These are phyloP conservation scores for Bungarus multicinctus DNA, from an alignment of 2,113 vertebrate genomes.

Conservation along the genomic window DNA sequence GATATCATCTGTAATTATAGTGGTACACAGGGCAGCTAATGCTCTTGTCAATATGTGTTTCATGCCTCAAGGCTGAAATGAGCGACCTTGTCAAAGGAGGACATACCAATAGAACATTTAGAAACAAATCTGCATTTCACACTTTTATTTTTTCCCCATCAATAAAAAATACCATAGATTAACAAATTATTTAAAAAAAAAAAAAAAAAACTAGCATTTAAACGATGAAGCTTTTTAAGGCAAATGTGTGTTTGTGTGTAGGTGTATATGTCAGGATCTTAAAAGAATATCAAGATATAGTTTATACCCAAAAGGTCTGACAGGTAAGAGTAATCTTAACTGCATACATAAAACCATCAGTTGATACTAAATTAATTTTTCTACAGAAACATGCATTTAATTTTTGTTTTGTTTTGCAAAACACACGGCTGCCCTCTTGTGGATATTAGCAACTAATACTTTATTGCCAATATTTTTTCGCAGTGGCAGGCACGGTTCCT, in stretches of 20 bases:
- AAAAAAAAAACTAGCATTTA: background rate
- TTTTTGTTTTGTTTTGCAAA: background rate
- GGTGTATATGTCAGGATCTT: background rate
- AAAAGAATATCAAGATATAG: background rate
- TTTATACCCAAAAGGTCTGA: background rate
- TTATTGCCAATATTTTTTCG: background rate
- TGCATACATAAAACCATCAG: background rate
- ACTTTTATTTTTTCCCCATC: background rate
- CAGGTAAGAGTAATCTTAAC: background rate
- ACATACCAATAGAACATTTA: background rate
- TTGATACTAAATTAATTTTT: background rate
- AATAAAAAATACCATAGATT: background rate
- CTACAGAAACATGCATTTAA: background rate
- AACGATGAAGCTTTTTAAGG: background rate
- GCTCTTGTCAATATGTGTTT: background rate
- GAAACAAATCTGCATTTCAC: background rate
- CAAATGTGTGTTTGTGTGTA: background rate
- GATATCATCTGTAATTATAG: background rate
- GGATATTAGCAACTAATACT: background rate
- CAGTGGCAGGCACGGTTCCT: background rate
- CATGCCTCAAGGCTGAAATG: slow-evolving; percentile 4
- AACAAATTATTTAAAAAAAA: background rate
- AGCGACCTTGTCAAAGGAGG: slow-evolving; percentile 2
- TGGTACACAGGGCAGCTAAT: background rate
- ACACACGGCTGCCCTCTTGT: slow-evolving; percentile 42